Evolutionary conservation across 2,797 vertebrate genomes (phyloP).

Genomic region (Poeciliopsis presidionis): DNA sequence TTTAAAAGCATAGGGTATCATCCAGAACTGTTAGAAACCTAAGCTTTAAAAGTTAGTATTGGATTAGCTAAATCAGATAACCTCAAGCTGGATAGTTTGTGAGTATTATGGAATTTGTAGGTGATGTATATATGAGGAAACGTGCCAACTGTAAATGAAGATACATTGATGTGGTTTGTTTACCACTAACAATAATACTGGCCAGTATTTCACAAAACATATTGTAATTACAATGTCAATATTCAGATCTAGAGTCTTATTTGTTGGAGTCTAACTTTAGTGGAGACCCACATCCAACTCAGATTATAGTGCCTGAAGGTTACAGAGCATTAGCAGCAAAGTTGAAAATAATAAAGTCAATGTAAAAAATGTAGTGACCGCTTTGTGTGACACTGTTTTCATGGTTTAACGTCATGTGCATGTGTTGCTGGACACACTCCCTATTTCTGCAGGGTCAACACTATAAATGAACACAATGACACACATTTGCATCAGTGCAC

Average conservation of each 20-base stretch:
- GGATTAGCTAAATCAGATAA: background rate
- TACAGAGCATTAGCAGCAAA: background rate
- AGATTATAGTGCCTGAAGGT: background rate
- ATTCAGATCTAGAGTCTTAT: background rate
- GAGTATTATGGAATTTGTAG: background rate
- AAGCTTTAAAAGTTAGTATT: no score
- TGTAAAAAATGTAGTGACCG: background rate
- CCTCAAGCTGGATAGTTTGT: background rate
- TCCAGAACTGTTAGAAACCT: background rate
- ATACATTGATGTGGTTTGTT: background rate
- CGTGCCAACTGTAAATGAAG: background rate
- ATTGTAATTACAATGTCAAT: background rate
- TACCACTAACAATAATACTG: background rate
- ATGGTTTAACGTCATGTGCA: slow-evolving; percentile 16
- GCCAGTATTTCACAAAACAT: background rate
- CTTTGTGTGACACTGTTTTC: background rate
- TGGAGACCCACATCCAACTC: background rate
- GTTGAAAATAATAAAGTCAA: background rate
- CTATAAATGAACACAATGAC: slow-evolving; percentile 30
- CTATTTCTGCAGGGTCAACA: slow-evolving; percentile 15
- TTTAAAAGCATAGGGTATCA: background rate
- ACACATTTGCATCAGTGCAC: slow-evolving; percentile 16
- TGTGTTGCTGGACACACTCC: slow-evolving; percentile 19
- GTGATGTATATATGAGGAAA: background rate
- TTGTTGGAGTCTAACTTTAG: background rate